Percentiles rank a stretch among this genome's conserved stretches.
Evolutionary conservation across 2,888 invertebrate genomes (phyloP).

Genomic region (Formica aserva): DNA sequence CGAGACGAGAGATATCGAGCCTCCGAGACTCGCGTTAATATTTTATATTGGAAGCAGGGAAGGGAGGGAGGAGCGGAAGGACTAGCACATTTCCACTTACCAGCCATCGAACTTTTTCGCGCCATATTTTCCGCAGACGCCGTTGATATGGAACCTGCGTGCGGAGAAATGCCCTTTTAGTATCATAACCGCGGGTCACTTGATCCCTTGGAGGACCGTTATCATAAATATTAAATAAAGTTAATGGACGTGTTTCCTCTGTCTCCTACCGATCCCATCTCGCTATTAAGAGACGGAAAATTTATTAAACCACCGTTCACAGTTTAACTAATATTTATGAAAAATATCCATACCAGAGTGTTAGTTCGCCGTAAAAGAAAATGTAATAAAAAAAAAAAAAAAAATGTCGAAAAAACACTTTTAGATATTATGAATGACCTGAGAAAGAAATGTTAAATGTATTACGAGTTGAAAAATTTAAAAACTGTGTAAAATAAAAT

Average conservation of each 20-base stretch:
- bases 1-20: background rate
- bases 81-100: conserved; percentile 75
- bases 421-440: background rate
- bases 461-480: background rate
- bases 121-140: conserved; percentile 87
- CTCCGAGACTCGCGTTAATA: background rate
- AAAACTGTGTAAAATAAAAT: background rate
- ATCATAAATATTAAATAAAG: conserved; percentile 32
- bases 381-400: background rate
- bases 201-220: background rate
- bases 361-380: background rate
- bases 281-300: background rate
- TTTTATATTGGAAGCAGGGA: background rate
- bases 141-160: conserved; percentile 83
- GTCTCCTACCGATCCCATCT: background rate
- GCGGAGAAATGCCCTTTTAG: background rate
- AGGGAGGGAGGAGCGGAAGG: background rate
- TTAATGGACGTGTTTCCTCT: background rate
- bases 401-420: background rate
- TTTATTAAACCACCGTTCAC: conserved; percentile 5
- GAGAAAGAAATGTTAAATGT: background rate
- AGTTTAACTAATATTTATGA: conserved; percentile 13
- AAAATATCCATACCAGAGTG: background rate
- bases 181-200: background rate
- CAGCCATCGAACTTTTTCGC: conserved; percentile 86